These are phyloP conservation scores for Poeciliopsis gracilis DNA, from an alignment of 2,797 vertebrate species.

Conservation along the genomic window DNA sequence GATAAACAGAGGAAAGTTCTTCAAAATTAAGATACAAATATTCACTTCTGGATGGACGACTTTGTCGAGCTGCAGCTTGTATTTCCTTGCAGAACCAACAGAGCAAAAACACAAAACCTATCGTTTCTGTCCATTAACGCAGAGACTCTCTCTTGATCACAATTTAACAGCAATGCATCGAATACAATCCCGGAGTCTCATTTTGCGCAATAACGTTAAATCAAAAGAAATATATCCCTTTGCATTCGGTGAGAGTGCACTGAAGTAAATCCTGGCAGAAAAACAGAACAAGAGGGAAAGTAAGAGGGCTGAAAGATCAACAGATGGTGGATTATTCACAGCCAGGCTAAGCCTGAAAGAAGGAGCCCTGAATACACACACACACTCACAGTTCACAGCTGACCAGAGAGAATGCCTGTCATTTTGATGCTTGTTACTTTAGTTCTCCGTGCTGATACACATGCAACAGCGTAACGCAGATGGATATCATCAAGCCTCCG, in stretches of 20 bases:
- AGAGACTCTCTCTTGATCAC: background rate
- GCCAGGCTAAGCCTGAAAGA: constrained; percentile 58
- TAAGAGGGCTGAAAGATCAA: constrained; percentile 57
- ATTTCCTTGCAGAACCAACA: background rate
- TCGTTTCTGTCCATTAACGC: background rate
- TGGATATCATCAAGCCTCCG: background rate
- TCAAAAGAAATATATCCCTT: background rate
- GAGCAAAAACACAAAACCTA: too few relatives aligned
- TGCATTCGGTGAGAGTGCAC: background rate
- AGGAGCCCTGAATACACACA: constrained; percentile 37
- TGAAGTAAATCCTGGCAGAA: background rate
- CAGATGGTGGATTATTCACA: constrained; percentile 79
- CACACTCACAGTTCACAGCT: constrained; percentile 30
- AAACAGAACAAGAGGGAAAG: constrained; percentile 16
- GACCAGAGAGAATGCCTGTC: constrained; percentile 17
- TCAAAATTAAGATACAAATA: background rate
- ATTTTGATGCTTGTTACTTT: constrained; percentile 14
- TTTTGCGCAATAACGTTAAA: background rate
- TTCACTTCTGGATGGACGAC: background rate
- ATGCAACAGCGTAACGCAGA: background rate
- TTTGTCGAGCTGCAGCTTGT: too few relatives aligned
- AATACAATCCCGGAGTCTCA: background rate
- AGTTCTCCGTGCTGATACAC: background rate
- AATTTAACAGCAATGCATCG: background rate
- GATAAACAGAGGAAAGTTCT: background rate